Percentiles rank a stretch among this genome's conserved stretches.
Conservation (phyloP, 2,113 vertebrate species). For the Noturus placidus region DNA sequence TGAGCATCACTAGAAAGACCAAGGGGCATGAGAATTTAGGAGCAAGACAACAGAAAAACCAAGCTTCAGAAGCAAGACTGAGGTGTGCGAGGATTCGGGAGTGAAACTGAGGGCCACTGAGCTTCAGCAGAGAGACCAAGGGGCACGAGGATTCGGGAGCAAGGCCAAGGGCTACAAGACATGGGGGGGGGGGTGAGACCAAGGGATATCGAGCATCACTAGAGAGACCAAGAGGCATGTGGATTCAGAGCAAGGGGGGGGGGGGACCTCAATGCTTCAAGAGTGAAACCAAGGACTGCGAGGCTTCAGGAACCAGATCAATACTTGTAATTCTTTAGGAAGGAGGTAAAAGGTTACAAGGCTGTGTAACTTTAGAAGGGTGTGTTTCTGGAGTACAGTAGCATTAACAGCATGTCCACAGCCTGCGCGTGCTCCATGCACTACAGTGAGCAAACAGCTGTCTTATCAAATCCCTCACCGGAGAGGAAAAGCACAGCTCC, state of each 20-base stretch:
- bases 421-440: background rate
- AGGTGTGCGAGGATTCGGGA: background rate
- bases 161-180: background rate
- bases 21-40: background rate
- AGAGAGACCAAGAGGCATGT: background rate
- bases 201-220: background rate
- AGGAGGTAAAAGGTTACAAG: background rate
- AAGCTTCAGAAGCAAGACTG: background rate
- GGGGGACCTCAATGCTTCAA: too few relatives aligned
- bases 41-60: background rate
- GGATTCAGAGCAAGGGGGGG: too few relatives aligned
- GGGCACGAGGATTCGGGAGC: background rate
- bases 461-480: conserved; percentile 33
- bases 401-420: background rate
- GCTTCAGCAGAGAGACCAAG: background rate
- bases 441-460: conserved; percentile 41
- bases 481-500: background rate
- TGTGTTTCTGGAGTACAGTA: background rate
- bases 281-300: background rate
- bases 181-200: background rate
- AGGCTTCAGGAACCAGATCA: background rate
- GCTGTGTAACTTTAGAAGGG: conserved; percentile 2
- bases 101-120: background rate
- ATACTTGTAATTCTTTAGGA: background rate
- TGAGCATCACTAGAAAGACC: background rate